Conservation (phyloP, 2,888 invertebrate genomes). For the Synanthedon andrenaeformis region DNA sequence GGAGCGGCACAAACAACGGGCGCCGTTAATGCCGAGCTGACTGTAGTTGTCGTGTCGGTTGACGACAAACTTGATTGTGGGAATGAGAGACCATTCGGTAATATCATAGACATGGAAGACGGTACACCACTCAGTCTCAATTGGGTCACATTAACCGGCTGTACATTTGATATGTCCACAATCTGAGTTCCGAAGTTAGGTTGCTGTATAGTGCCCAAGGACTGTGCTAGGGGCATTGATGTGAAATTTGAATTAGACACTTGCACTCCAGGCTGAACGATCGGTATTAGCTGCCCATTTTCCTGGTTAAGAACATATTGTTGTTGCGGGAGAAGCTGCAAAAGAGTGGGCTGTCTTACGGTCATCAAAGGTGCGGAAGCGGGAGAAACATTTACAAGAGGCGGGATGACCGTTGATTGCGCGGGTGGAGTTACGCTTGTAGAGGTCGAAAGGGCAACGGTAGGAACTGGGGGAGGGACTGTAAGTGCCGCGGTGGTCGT, state of each 20-base stretch:
- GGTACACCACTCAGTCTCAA: constrained; percentile 54
- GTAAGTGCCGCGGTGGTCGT: constrained; percentile 45
- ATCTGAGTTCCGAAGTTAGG: constrained; percentile 56
- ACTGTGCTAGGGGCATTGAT: constrained; percentile 48
- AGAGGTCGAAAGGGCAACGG: constrained; percentile 41
- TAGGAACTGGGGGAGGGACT: constrained; percentile 36
- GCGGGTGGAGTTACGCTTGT: constrained; percentile 39
- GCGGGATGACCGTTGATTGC: constrained; percentile 40
- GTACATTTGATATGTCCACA: constrained; percentile 57
- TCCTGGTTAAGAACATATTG: constrained; percentile 63
- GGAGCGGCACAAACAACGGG: constrained; percentile 63
- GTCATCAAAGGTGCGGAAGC: constrained; percentile 57
- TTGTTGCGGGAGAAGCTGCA: constrained; percentile 56
- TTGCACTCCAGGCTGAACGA: constrained; percentile 58
- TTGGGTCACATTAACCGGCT: constrained; percentile 59
- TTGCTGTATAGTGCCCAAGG: constrained; percentile 43
- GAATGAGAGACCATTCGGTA: constrained; percentile 50
- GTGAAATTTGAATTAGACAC: constrained; percentile 57
- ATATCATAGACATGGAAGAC: constrained; percentile 62
- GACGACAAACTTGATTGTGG: constrained; percentile 52
- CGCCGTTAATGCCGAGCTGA: constrained; percentile 51
- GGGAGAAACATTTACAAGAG: constrained; percentile 52
- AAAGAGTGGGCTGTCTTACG: constrained; percentile 54
- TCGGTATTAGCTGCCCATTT: constrained; percentile 61
- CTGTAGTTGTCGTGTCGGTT: constrained; percentile 53